Conservation (phyloP, 2,888 invertebrate genomes). For the Uropetala carovei region DNA sequence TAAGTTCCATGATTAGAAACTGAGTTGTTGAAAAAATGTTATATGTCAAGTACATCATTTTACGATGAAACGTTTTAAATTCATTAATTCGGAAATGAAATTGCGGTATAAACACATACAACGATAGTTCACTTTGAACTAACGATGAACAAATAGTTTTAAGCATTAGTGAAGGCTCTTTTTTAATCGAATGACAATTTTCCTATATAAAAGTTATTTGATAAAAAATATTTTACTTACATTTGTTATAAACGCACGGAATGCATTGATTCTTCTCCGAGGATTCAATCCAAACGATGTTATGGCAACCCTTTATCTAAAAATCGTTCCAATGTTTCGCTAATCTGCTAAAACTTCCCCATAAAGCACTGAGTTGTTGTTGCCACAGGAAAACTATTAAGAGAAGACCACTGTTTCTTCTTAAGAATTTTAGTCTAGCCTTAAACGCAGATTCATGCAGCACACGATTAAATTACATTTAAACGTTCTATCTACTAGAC, state of each 20-base stretch:
- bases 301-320: neutral
- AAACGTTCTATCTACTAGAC: constrained; percentile 45
- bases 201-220: no score
- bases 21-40: no score
- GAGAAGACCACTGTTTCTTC: constrained; percentile 39
- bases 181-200: no score
- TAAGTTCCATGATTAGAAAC: no score
- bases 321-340: constrained; percentile 15
- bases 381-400: neutral
- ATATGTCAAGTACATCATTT: no score
- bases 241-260: neutral
- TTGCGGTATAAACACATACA: no score
- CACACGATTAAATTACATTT: constrained; percentile 48
- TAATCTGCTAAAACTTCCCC: constrained; percentile 37
- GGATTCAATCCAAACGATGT: constrained; percentile 3
- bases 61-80: no score
- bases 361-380: neutral
- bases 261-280: neutral
- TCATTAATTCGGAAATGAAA: no score
- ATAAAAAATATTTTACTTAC: neutral
- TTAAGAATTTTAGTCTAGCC: constrained; percentile 22
- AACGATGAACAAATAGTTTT: no score
- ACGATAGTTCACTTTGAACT: no score
- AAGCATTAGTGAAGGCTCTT: no score
- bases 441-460: neutral